Percentiles rank a stretch among this genome's conserved stretches.
These are phyloP conservation scores for Megatriorchis doriae DNA, from an alignment of 2,113 vertebrate genomes.

Conservation along the genomic window DNA sequence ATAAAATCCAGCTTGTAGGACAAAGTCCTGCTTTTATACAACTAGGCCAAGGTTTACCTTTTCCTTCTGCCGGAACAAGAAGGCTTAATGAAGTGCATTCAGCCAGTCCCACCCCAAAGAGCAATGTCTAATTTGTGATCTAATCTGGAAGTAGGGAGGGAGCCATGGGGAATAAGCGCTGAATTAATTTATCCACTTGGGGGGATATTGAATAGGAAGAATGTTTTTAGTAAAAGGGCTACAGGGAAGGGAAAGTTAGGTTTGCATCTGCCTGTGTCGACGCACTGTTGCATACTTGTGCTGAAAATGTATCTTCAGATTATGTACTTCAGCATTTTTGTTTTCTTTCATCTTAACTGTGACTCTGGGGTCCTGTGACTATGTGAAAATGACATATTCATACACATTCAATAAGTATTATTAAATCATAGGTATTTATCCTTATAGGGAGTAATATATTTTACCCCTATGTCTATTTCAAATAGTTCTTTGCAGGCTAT, in stretches of 20 bases:
- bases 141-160: not conserved
- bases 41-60: not conserved
- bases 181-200: not conserved
- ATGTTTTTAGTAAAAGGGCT: not conserved
- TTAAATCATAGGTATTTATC: not conserved
- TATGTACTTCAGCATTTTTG: not conserved
- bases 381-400: not conserved
- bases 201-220: not conserved
- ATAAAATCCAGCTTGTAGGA: not conserved
- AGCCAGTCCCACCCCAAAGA: not conserved
- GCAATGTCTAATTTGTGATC: not conserved
- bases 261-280: not conserved
- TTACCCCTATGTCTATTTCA: not conserved
- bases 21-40: not conserved
- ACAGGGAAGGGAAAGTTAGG: not conserved
- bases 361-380: not conserved
- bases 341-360: not conserved
- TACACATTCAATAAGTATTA: not conserved
- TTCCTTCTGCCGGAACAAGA: not conserved
- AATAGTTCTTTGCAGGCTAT: not conserved
- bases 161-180: not conserved
- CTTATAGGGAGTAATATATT: not conserved
- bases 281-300: not conserved
- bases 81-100: not conserved
- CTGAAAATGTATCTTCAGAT: not conserved